These are phyloP conservation scores for Grus americana DNA, from an alignment of 2,113 vertebrate species.

Conservation along the genomic window DNA sequence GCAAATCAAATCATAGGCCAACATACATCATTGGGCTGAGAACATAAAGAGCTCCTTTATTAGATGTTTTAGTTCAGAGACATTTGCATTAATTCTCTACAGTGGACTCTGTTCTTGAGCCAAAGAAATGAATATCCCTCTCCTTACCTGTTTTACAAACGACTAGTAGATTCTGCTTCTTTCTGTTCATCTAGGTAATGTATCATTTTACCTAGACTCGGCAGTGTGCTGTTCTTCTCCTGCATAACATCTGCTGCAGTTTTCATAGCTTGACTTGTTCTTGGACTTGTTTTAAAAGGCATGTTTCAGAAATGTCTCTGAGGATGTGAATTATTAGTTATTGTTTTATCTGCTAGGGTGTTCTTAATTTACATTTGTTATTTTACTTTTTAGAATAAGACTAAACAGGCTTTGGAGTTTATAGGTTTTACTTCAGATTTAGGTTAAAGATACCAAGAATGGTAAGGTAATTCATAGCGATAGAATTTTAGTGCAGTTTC, in stretches of 20 bases:
- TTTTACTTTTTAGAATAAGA: background rate
- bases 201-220: background rate
- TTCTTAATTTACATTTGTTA: background rate
- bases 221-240: background rate
- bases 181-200: background rate
- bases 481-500: background rate
- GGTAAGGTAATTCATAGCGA: background rate
- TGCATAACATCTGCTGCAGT: constrained; percentile 25
- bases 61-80: background rate
- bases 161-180: background rate
- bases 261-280: background rate
- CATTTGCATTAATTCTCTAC: background rate
- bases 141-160: background rate
- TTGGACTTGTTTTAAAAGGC: constrained; percentile 21
- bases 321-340: background rate
- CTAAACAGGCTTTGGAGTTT: background rate
- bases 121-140: background rate
- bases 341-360: background rate
- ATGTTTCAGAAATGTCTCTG: background rate
- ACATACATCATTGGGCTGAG: background rate
- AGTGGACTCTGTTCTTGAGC: background rate
- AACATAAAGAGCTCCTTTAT: background rate
- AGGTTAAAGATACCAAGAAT: background rate
- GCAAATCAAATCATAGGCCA: background rate
- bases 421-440: constrained; percentile 1